phyloP scores from a whole-genome alignment of 2,888 invertebrate species.

The Diplolepis rosae region DNA sequence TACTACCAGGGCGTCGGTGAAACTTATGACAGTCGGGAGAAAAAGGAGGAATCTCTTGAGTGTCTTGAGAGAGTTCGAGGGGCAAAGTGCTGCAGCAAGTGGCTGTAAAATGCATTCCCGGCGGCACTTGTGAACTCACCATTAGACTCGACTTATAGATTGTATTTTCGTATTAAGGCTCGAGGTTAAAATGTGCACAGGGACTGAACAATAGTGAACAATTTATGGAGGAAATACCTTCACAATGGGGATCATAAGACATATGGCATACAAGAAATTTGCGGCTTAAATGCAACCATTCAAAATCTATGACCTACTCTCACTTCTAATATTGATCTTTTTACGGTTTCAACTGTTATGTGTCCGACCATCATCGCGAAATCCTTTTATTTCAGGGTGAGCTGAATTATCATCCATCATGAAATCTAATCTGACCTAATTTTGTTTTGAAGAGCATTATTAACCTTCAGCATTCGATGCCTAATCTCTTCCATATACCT shows the following conservation, averaged over 20 bases:
- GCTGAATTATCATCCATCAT: not conserved
- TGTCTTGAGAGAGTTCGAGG: slow-evolving; percentile 45
- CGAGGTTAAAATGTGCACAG: slow-evolving; percentile 21
- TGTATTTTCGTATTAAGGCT: not conserved
- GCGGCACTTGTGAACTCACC: slow-evolving; percentile 49
- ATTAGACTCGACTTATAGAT: slow-evolving; percentile 40
- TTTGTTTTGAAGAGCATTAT: no score
- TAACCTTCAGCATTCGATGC: no score
- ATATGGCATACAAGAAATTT: not conserved
- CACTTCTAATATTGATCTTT: not conserved
- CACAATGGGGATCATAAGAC: not conserved
- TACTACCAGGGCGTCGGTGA: not conserved
- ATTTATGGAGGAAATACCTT: not conserved
- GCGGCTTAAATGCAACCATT: slow-evolving; percentile 1
- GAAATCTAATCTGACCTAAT: not conserved
- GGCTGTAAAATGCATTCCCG: slow-evolving; percentile 53
- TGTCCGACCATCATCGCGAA: not conserved
- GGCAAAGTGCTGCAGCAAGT: slow-evolving; percentile 52
- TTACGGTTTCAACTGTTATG: not conserved
- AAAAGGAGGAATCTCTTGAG: slow-evolving; percentile 31
- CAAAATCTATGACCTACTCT: not conserved
- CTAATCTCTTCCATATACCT: no score
- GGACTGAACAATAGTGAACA: slow-evolving; percentile 14
- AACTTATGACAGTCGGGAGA: slow-evolving; percentile 33
- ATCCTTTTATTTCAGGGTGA: not conserved